Percentiles rank a stretch among this genome's conserved stretches.
Evolutionary conservation across 2,113 vertebrate species (phyloP).

Genomic region (Penelope pileata): DNA sequence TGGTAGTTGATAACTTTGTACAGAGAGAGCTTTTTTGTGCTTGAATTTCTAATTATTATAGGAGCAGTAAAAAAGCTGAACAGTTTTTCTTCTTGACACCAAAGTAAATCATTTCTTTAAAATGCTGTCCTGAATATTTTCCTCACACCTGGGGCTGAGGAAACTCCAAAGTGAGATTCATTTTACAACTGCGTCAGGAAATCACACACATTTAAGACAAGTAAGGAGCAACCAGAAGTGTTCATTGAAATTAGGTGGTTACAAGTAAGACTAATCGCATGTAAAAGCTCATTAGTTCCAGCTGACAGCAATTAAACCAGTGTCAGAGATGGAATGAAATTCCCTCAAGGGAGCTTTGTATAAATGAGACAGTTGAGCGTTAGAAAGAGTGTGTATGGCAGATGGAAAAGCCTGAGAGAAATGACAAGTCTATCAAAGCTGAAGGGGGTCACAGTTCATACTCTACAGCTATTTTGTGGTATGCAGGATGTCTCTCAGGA

Average conservation of each 20-base stretch:
- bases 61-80: not conserved
- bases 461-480: constrained; percentile 2
- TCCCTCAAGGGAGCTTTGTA: constrained; percentile 1
- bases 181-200: not conserved
- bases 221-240: not conserved
- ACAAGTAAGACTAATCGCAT: constrained; percentile 15
- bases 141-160: not conserved
- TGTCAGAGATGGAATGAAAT: constrained; percentile 21
- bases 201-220: not conserved
- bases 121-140: not conserved
- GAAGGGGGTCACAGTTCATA: not conserved
- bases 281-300: constrained; percentile 16
- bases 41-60: not conserved
- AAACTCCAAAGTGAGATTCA: not conserved
- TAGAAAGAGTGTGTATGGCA: not conserved
- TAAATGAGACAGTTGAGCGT: not conserved
- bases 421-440: constrained; percentile 20
- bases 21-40: not conserved
- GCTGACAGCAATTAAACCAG: constrained; percentile 35
- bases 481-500: constrained; percentile 40
- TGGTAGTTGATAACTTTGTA: not conserved
- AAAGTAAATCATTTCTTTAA: not conserved
- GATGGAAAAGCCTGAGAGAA: constrained; percentile 26
- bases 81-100: not conserved
- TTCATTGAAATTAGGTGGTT: constrained; percentile 34